These are phyloP conservation scores for Dorcus hopei DNA, from an alignment of 2,888 invertebrate genomes.

Conservation along the genomic window DNA sequence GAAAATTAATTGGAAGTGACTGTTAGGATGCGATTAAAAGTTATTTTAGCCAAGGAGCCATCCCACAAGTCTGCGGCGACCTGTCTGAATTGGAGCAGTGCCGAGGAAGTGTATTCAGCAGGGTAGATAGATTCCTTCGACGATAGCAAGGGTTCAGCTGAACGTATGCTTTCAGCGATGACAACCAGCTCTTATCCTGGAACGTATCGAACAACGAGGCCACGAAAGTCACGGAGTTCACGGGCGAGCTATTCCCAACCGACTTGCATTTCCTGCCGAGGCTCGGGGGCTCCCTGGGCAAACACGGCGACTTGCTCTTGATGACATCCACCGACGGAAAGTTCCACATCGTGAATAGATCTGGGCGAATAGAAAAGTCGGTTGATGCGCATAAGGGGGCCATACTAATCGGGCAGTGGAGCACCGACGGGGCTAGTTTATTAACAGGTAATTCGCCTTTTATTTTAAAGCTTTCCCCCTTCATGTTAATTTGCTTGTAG, in stretches of 20 bases:
- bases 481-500: constrained; percentile 48
- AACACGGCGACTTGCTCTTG: constrained; percentile 75
- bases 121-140: constrained; percentile 57
- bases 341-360: constrained; percentile 84
- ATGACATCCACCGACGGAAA: constrained; percentile 87
- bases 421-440: constrained; percentile 91
- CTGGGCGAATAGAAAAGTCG: constrained; percentile 88
- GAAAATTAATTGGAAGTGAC: too few species aligned
- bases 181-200: constrained; percentile 87
- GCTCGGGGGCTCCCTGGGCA: constrained; percentile 52
- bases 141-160: constrained; percentile 1
- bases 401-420: constrained; percentile 87
- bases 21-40: constrained; percentile 73
- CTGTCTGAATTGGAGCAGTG: constrained; percentile 90
- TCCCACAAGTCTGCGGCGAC: constrained; percentile 78
- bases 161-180: constrained; percentile 67
- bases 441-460: constrained; percentile 66
- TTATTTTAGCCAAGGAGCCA: constrained; percentile 70
- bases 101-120: constrained; percentile 90
- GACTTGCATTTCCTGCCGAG: constrained; percentile 87
- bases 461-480: background rate
- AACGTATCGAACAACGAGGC: constrained; percentile 77
- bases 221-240: constrained; percentile 71
- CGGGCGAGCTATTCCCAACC: constrained; percentile 82
- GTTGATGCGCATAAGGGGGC: constrained; percentile 93